phyloP scores from a whole-genome alignment of 2,888 invertebrate species.

The Palloptera scutellata region DNA sequence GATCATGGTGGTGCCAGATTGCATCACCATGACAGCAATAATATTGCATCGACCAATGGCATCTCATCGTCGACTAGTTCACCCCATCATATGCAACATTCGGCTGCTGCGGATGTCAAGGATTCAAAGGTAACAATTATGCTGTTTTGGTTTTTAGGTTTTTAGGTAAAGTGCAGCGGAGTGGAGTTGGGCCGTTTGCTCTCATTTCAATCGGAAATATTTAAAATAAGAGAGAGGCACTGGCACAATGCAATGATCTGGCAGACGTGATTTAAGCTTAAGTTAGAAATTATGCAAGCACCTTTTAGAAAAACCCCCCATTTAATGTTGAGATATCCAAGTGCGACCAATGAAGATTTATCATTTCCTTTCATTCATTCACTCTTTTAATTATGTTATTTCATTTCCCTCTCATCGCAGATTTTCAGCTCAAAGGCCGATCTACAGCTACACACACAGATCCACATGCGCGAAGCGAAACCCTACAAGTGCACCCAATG shows the following conservation, averaged over 20 bases:
- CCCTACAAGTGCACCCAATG: constrained; percentile 99
- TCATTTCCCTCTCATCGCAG: constrained; percentile 69
- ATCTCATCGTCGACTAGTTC: constrained; percentile 60
- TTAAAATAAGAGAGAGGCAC: too few species aligned
- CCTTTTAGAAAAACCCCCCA: background rate
- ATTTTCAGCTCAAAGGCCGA: constrained; percentile 98
- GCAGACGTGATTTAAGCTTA: too few species aligned
- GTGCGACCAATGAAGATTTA: too few species aligned
- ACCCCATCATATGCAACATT: constrained; percentile 52
- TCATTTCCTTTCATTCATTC: background rate
- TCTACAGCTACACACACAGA: constrained; percentile 95
- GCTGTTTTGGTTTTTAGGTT: too few species aligned
- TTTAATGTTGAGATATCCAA: too few species aligned
- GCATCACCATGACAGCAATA: constrained; percentile 35
- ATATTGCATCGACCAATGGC: constrained; percentile 38
- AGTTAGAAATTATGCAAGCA: too few species aligned
- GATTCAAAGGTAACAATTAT: constrained; percentile 56
- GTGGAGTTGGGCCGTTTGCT: background rate
- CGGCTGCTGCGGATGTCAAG: constrained; percentile 52
- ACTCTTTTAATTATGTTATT: background rate
- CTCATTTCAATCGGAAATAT: too few species aligned
- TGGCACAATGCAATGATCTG: too few species aligned
- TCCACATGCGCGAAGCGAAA: constrained; percentile 99
- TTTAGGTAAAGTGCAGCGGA: too few species aligned
- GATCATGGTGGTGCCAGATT: constrained; percentile 40